These are phyloP conservation scores for Salminus brasiliensis DNA, from an alignment of 2,113 vertebrate species.

Conservation along the genomic window DNA sequence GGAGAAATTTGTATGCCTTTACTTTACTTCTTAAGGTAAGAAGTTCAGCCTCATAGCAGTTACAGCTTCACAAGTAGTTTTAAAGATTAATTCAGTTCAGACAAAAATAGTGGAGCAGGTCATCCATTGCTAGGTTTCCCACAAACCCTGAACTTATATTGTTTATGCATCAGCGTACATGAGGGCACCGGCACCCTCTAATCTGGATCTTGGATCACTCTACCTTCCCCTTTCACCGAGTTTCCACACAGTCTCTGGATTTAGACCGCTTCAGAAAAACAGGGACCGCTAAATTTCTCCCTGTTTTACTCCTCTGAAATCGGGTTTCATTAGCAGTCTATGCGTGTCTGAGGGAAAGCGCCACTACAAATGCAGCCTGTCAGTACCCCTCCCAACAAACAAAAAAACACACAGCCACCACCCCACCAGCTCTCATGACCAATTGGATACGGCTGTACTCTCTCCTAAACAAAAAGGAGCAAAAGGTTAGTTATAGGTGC, in stretches of 20 bases:
- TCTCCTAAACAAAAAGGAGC: not conserved
- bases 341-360: constrained; percentile 59
- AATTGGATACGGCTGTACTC: constrained; percentile 2
- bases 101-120: too few relatives aligned
- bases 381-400: constrained; percentile 28
- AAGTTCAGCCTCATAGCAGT: too few relatives aligned
- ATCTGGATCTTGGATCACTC: constrained; percentile 67
- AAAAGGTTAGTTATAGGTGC: not conserved
- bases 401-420: not conserved
- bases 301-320: constrained; percentile 48
- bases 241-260: constrained; percentile 50
- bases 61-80: too few relatives aligned
- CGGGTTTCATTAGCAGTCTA: constrained; percentile 59
- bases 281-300: constrained; percentile 49
- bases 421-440: constrained; percentile 14
- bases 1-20: too few relatives aligned
- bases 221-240: constrained; percentile 63
- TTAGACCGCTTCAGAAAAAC: constrained; percentile 51
- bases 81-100: too few relatives aligned
- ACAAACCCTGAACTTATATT: not conserved
- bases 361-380: constrained; percentile 62
- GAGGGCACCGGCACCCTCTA: constrained; percentile 40
- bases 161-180: not conserved
- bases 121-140: not conserved
- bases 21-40: too few relatives aligned